Base-by-base conservation (phyloP, 2,797 vertebrate species). In the Phataginus tetradactyla region DNA sequence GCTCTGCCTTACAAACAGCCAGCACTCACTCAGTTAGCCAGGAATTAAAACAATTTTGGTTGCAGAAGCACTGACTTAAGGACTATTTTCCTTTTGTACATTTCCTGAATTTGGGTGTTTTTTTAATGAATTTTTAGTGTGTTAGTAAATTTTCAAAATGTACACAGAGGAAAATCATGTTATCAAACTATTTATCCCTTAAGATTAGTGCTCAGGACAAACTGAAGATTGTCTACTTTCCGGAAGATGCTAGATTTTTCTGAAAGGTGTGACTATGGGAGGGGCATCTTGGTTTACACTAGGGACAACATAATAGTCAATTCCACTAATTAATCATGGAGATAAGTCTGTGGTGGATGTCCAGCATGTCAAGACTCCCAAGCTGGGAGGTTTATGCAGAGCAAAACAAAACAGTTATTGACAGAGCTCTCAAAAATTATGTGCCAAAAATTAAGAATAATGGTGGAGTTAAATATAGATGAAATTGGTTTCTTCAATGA, bases 81-180 rank as follows among this genome's bases (percentile, higher is more conserved):
- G 89, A 64, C 32, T 75, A 11, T 84, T 95, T 74, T 64, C 39
- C 20, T 96, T 74, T 85, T 53, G 11, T 53, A 61, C 14, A 75
- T 72, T 77, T 90, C 32, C 39, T 81, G 90, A 78, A 91, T 78
- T 78, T 64, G 69, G 27, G 13, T 78, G 79, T 78, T 32, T 11
- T 29, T 37, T 89, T 95, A 86, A 93, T n/a, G 34, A 77, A 66
- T 86, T 51, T 92, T 91, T 61, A 75, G 55, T 86, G 51, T 20
- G 4, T 32, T 84, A 49, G 37, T 1, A 55, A 71, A 90, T 45
- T 96, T 93, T 92, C 34, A 93, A 94, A 92, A 72, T 86, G 49
- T 59, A 71, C 79, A 79, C 23, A 91, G 11, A 94, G 23, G 21
- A 79, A 97, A 90, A 32, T 39, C n/a, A 79, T 53, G 3, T 64